Evolutionary conservation across 64 coral and sea anemone genomes (phyloP), one percentile per base, ranked within the genome.

Genomic region (Exaiptasia diaphana): DNA sequence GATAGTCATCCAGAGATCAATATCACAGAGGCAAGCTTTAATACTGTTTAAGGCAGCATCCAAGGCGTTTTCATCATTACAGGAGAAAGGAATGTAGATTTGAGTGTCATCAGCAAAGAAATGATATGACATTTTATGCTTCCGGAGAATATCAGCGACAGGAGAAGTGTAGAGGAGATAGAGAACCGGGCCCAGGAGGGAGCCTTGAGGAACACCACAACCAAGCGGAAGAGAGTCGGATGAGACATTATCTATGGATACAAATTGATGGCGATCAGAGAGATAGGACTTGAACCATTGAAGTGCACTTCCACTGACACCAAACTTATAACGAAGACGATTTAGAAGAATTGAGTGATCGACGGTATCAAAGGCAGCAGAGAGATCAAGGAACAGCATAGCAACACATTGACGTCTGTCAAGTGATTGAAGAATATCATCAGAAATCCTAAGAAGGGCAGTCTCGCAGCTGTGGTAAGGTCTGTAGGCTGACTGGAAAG

Each of bases 351-450:
- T 69, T 6, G 41, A 60, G n/a, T n/a, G n/a, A n/a, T n/a, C n/a
- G n/a, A n/a, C n/a, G n/a, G n/a, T n/a, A n/a, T n/a, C n/a, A n/a
- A n/a, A n/a, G n/a, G n/a, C n/a, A n/a, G n/a, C n/a, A n/a, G n/a
- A n/a, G n/a, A n/a, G n/a, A n/a, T n/a, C n/a, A n/a, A n/a, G n/a
- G n/a, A n/a, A n/a, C n/a, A n/a, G n/a, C n/a, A n/a, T n/a, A n/a
- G n/a, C n/a, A n/a, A n/a, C n/a, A n/a, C n/a, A n/a, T n/a, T n/a
- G n/a, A 64, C 64, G 68, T 23, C 69, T 68, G 20, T 87, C 83
- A 55, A 67, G 67, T 43, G 83, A 69, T 38, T 61, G 53, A 22
- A 87, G 74, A 35, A 77, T 88, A 41, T 76, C 46, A 53, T 55
- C 39, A 32, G 52, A 49, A 3, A 80, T 57, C 30, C 36, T 23